Base-by-base conservation (phyloP, 2,888 invertebrate species). In the Lampropteryx suffumata region DNA sequence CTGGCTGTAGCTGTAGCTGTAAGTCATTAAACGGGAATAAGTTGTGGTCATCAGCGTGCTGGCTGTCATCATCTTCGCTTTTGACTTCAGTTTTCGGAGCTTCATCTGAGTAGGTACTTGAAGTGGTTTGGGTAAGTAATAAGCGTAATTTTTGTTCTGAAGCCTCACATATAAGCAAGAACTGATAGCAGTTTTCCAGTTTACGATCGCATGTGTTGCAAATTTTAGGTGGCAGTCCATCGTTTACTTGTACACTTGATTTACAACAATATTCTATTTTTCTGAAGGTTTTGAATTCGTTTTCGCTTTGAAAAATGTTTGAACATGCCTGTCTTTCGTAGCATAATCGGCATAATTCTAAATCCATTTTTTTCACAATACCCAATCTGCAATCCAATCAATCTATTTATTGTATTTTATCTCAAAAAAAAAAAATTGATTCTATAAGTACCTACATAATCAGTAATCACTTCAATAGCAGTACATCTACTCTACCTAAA, bases 221-320 rank as follows among this genome's bases (percentile, higher is more conserved):
- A 14, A 87, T 71, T 42, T 59, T 35, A 0, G 65, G 30, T 0
- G 87, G 83, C 12, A 85, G 61, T 3, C 78, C 79, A 51, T 87
- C 87, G 3, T 67, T 70, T 49, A 76, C 64, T 24, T 55, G 39
- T 12, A 85, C 62, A 35, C 42, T 60, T 26, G 74, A 78, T 21
- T 66, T 51, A 62, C 84, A 84, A 57, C 82, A 85, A 56, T 75
- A 67, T 63, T 72, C 69, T 47, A 87, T 75, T 71, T 80, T 83
- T 12, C 55, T 55, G 42, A 69, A 51, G 7, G 71, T 43, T 43
- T 64, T 67, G 32, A 62, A 48, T 1, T 13, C 40, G 14, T 59
- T 63, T 28, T 28, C 28, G 8, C 56, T 45, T 26, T 59, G 52
- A 56, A 75, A 86, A 54, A 86, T 76, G 42, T 68, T 61, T 4